Evolutionary conservation across 2,113 vertebrate genomes (phyloP).

Genomic region (Solea senegalensis): DNA sequence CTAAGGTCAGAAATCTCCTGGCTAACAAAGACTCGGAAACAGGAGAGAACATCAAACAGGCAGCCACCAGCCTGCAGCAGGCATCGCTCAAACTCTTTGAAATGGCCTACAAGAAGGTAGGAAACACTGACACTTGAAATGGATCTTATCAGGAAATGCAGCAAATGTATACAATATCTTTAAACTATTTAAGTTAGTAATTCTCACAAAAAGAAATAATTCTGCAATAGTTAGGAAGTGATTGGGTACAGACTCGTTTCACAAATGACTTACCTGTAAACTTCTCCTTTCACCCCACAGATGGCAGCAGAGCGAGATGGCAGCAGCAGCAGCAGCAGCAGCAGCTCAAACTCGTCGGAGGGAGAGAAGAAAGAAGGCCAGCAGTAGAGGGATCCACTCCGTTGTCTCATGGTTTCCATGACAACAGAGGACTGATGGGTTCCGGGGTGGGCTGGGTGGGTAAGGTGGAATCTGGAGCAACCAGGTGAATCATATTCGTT

Average conservation of each 20-base stretch:
- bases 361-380: slow-evolving; percentile 95
- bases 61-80: slow-evolving; percentile 91
- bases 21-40: slow-evolving; percentile 94
- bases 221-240: too few relatives aligned
- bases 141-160: too few relatives aligned
- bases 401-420: slow-evolving; percentile 54
- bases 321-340: slow-evolving; percentile 83
- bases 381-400: slow-evolving; percentile 82
- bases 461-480: slow-evolving; percentile 81
- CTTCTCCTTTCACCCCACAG: slow-evolving; percentile 71
- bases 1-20: slow-evolving; percentile 91
- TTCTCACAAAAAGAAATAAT: too few relatives aligned
- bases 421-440: slow-evolving; percentile 69
- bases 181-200: too few relatives aligned
- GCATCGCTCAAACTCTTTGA: slow-evolving; percentile 98
- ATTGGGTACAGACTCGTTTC: too few relatives aligned
- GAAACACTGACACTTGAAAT: not conserved
- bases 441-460: slow-evolving; percentile 46
- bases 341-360: slow-evolving; percentile 82
- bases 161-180: too few relatives aligned
- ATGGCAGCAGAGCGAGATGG: slow-evolving; percentile 98
- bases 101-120: slow-evolving; percentile 98
- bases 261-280: not conserved
- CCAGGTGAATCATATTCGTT: slow-evolving; percentile 79
- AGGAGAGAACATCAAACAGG: slow-evolving; percentile 95